These are phyloP conservation scores for Hafferia zeledoni DNA, from an alignment of 2,797 vertebrate genomes.

Conservation along the genomic window DNA sequence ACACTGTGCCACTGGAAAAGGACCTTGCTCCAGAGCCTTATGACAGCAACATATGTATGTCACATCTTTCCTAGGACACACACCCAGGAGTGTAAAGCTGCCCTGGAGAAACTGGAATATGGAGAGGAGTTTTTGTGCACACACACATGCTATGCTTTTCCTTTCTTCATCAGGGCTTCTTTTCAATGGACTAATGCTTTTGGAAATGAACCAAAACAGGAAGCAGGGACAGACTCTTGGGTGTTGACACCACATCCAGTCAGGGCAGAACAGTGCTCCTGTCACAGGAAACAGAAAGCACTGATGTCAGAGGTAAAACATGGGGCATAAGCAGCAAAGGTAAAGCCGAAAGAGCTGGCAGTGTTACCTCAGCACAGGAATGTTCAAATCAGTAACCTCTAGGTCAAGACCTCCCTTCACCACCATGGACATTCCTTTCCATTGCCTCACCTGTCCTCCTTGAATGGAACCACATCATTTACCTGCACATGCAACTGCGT, in stretches of 20 bases:
- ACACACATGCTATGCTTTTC: neutral
- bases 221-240: neutral
- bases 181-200: neutral
- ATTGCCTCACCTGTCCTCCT: neutral
- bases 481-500: neutral
- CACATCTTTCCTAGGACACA: neutral
- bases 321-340: neutral
- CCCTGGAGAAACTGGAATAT: neutral
- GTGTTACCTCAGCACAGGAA: neutral
- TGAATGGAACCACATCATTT: neutral
- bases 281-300: slow-evolving; percentile 33
- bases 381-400: neutral
- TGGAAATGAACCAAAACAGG: neutral
- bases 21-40: neutral
- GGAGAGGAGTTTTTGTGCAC: neutral
- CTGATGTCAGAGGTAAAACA: neutral
- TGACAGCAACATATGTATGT: neutral
- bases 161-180: neutral
- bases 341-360: neutral
- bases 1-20: neutral
- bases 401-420: neutral
- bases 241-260: neutral
- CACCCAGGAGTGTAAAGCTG: neutral
- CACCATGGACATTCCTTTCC: neutral
- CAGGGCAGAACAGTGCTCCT: neutral